These are phyloP conservation scores for Drosophila ustulata DNA, from an alignment of 2,888 invertebrate species.

Conservation along the genomic window DNA sequence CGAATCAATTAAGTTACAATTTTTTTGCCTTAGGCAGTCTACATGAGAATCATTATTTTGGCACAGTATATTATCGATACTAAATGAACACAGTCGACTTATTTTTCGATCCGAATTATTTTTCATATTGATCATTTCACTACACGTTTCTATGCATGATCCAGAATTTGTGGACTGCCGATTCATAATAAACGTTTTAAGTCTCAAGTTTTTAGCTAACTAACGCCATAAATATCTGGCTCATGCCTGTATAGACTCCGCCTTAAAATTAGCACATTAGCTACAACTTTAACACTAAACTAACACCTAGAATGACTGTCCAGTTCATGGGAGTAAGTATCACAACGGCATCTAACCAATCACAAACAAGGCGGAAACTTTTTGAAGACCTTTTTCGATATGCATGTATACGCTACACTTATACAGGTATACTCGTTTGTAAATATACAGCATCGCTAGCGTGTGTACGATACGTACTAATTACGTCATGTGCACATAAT, in stretches of 20 bases:
- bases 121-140: background rate
- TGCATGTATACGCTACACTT: background rate
- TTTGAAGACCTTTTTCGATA: background rate
- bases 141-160: background rate
- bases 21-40: background rate
- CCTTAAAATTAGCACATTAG: slow-evolving; percentile 61
- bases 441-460: too few relatives aligned
- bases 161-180: slow-evolving; percentile 12
- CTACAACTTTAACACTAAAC: slow-evolving; percentile 6
- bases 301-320: slow-evolving; percentile 37
- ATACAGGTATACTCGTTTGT: background rate
- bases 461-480: too few relatives aligned
- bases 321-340: background rate
- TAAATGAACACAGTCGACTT: slow-evolving; percentile 25
- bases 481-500: too few relatives aligned
- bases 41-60: slow-evolving; percentile 20
- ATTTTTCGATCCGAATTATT: background rate
- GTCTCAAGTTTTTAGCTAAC: slow-evolving; percentile 20
- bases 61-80: slow-evolving; percentile 49
- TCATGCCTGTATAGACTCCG: slow-evolving; percentile 64
- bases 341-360: slow-evolving; percentile 27
- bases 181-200: slow-evolving; percentile 35
- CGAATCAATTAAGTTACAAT: background rate
- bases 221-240: background rate
- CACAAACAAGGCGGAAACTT: slow-evolving; percentile 23